Evolutionary conservation across 2,888 invertebrate species (phyloP).

Genomic region (Drosophila kambysellisi): DNA sequence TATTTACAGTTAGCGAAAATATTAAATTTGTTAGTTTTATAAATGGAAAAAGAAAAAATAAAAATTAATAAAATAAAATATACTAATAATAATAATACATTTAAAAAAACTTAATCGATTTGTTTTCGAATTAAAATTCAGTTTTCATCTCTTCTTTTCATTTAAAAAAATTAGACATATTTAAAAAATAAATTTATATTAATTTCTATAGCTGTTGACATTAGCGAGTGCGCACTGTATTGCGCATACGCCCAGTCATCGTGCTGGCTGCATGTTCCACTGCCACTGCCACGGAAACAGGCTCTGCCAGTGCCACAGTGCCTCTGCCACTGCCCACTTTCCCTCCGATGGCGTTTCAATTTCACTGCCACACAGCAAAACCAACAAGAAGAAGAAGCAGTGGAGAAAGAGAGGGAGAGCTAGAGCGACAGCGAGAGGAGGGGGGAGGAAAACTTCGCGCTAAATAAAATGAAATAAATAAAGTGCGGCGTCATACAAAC

Average conservation of each 20-base stretch:
- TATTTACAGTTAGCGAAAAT: too few species aligned
- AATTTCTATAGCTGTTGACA: background rate
- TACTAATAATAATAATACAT: background rate
- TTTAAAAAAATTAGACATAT: too few species aligned
- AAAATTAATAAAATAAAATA: too few species aligned
- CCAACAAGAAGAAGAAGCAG: background rate
- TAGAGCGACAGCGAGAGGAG: background rate
- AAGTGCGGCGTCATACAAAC: constrained; percentile 74
- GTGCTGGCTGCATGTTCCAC: constrained; percentile 33
- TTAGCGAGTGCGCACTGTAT: constrained; percentile 32
- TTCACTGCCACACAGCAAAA: constrained; percentile 54
- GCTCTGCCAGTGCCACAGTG: constrained; percentile 34
- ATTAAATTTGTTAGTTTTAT: too few species aligned
- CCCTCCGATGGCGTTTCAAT: constrained; percentile 55
- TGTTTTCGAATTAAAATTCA: background rate
- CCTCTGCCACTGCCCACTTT: constrained; percentile 51
- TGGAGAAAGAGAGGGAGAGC: background rate
- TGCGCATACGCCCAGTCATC: constrained; percentile 70
- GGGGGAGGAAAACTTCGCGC: constrained; percentile 23
- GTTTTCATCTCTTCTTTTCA: background rate
- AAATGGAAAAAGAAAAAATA: too few species aligned
- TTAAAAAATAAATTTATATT: background rate
- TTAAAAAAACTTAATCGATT: background rate
- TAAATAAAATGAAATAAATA: constrained; percentile 68
- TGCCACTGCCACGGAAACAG: constrained; percentile 12